phyloP scores from a whole-genome alignment of 2,888 invertebrate genomes.

The Eurytoma adleriae region DNA sequence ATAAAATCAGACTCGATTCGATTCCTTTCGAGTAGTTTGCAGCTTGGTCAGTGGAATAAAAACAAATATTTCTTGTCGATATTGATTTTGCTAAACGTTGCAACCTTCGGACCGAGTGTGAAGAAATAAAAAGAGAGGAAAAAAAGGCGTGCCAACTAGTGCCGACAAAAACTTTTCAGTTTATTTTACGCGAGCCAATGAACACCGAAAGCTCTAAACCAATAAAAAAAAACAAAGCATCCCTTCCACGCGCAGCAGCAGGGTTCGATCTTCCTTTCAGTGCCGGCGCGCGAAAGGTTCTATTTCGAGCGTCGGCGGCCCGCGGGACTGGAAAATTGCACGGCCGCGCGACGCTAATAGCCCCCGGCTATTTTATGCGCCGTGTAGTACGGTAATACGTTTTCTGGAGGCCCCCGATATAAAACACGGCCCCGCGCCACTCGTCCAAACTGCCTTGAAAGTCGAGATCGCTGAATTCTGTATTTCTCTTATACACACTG shows the following conservation, averaged over 20 bases:
- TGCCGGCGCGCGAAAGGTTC: conserved; percentile 60
- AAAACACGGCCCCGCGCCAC: conserved; percentile 45
- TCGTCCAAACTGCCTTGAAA: conserved; percentile 2
- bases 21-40: too few species aligned
- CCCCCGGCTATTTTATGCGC: conserved; percentile 61
- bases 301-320: conserved; percentile 61
- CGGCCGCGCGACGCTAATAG: conserved; percentile 59
- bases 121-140: too few species aligned
- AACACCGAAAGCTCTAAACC: too few species aligned
- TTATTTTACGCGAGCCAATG: too few species aligned
- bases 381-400: conserved; percentile 56
- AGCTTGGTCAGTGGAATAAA: too few species aligned
- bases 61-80: too few species aligned
- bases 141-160: too few species aligned
- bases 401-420: conserved; percentile 56
- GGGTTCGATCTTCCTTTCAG: conserved; percentile 57
- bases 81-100: too few species aligned
- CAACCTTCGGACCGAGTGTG: too few species aligned
- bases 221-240: not conserved
- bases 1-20: too few species aligned
- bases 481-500: conserved; percentile 18
- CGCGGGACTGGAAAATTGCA: conserved; percentile 63
- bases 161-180: too few species aligned
- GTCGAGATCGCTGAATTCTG: conserved; percentile 37
- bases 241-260: not conserved